Base-by-base conservation (phyloP, 1,140 invertebrate species). In the Matsumurasca onukii region DNA sequence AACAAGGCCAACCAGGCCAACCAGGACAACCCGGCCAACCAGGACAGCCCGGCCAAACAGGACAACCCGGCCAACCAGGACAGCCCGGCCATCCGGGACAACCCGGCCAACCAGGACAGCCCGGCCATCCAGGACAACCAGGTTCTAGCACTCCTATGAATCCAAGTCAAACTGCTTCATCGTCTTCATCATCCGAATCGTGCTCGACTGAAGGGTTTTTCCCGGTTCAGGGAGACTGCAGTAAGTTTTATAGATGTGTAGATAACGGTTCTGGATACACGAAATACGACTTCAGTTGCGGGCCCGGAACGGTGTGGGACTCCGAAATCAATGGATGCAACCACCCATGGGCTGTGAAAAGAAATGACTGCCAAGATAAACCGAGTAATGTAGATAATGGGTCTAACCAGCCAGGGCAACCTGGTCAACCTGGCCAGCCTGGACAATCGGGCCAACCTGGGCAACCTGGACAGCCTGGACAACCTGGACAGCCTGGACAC, bases 161-260 rank as follows among this genome's bases (percentile, higher is more conserved):
- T 17, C 61, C 61, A 25, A 31, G 20, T 17, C 17, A 12, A 1
- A 45, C 62, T 30, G 27, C 31, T 45, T 5, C 15, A 39, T 22
- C 9, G 27, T 39, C 31, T 15, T 15, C 34, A 65, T 31, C 61
- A 34, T 9, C 17, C 2, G 64, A 29, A 22, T 49, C 68, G 20
- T 86, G 85, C 71, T 71, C 69, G 65, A 64, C 75, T 66, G 87
- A 89, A 80, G 86, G 86, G 34, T 88, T 86, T 73, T 82, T 82
- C 74, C 76, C 79, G 27, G 72, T 80, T 68, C 73, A 80, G 45
- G 75, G 78, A 15, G 75, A 80, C 65, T 82, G 80, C 69, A 77
- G 73, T 49, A 80, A 79, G 65, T 82, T 81, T 67, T 77, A 77
- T 63, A 73, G 81, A 17, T 82, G 80, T 72, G 76, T 77, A 13